Base-by-base conservation (phyloP, 2,113 vertebrate species). In the Alligator mississippiensis region DNA sequence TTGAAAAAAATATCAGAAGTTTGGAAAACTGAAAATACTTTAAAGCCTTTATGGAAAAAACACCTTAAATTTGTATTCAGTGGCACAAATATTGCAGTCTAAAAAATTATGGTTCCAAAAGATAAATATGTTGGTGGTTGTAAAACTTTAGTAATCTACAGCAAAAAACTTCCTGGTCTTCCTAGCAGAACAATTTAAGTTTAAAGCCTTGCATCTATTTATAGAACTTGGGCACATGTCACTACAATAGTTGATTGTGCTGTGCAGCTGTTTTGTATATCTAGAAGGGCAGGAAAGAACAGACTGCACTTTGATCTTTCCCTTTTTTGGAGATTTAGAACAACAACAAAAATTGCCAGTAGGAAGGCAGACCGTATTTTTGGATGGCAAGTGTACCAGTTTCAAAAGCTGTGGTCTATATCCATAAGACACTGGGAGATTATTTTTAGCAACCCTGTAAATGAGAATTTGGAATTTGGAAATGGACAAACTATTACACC, bases 281-380 rank as follows among this genome's bases (percentile, higher is more conserved):
- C 92, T 87, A 95, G 93, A 97, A 96, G 84, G 93, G 94, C 92
- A 96, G 95, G 92, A 93, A 95, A 94, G 95, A 97, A 96, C 97
- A 97, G 96, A 19, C 94, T 96, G 96, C 92, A 94, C 97, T 97
- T 97, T 96, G 97, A 98, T 97, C 96, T 95, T 97, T 97, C 95
- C 96, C 96, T 97, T 98, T 97, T 97, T 93, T 94, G 88, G 96
- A 95, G 93, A 83, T 97, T 93, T 96, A 92, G 97, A 97, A 97
- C 97, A 97, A 97, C 96, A 97, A 97, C 90, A 84, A 97, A 97
- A 98, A 95, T 96, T 96, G 95, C 89, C 95, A 96, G 92, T 91
- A 92, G 59, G 93, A 97, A 97, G 96, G 95, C 89, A 94, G 93
- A 91, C 92, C 77, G 38, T 92, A 94, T 95, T 97, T 96, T 90